Evolutionary conservation across 2,888 invertebrate species (phyloP).

Genomic region (Agonum fuliginosum): DNA sequence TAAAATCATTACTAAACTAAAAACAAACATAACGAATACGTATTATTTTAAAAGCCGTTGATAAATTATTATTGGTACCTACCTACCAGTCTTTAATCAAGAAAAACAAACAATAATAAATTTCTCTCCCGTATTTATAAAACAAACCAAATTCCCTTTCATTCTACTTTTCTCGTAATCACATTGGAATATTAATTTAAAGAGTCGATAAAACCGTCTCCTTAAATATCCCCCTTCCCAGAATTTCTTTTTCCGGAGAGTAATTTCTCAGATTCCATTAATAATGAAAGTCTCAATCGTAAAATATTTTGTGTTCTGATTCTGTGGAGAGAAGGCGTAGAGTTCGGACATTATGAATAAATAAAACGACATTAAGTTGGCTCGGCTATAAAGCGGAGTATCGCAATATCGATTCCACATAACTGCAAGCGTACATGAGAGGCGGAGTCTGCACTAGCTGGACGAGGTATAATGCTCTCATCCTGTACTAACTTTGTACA

Average conservation of each 20-base stretch:
- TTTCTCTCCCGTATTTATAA: not conserved
- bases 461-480: constrained; percentile 33
- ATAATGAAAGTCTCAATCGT: constrained; percentile 47
- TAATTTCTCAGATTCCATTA: constrained; percentile 56
- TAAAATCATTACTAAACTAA: too few relatives aligned
- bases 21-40: too few relatives aligned
- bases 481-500: not conserved
- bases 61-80: too few relatives aligned
- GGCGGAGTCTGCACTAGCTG: too few relatives aligned
- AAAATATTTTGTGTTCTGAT: constrained; percentile 51
- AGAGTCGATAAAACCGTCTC: constrained; percentile 32
- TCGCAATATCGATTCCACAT: constrained; percentile 52
- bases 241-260: constrained; percentile 39
- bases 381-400: constrained; percentile 37
- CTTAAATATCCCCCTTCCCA: constrained; percentile 2
- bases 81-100: too few relatives aligned
- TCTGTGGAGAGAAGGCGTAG: constrained; percentile 24
- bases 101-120: too few relatives aligned
- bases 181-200: constrained; percentile 33
- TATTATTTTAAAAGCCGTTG: too few relatives aligned
- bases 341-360: constrained; percentile 38
- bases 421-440: constrained; percentile 51
- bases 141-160: not conserved
- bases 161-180: not conserved
- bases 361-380: constrained; percentile 48